phyloP scores from a whole-genome alignment of 2,113 vertebrate genomes.

The Alligator mississippiensis region DNA sequence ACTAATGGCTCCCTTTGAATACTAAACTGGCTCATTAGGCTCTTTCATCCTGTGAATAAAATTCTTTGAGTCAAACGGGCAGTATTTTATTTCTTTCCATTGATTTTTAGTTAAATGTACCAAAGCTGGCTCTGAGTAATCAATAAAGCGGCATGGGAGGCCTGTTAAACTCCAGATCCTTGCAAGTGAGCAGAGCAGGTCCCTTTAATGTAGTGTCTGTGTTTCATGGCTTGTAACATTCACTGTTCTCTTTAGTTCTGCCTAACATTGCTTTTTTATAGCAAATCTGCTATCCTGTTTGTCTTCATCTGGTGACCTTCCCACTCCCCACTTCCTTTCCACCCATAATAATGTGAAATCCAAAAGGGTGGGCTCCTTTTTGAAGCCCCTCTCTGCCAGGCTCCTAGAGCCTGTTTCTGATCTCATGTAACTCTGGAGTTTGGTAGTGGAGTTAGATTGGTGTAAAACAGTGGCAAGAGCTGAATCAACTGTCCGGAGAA shows the following conservation, averaged over 20 bases:
- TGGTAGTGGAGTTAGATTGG: background rate
- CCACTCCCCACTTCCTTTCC: background rate
- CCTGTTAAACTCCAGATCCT: slow-evolving; percentile 1
- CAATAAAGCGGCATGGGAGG: slow-evolving; percentile 16
- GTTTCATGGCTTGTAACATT: background rate
- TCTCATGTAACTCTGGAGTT: background rate
- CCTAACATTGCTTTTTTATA: background rate
- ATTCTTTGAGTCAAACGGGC: slow-evolving; percentile 59
- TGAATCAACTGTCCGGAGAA: background rate
- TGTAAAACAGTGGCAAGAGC: background rate
- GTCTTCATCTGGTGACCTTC: background rate
- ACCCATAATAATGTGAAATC: background rate
- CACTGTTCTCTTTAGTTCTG: background rate
- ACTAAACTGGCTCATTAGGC: slow-evolving; percentile 64
- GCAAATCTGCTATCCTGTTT: background rate
- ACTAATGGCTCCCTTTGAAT: slow-evolving; percentile 59
- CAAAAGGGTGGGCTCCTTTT: background rate
- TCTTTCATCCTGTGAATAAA: slow-evolving; percentile 57
- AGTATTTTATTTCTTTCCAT: slow-evolving; percentile 52
- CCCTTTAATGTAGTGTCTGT: background rate
- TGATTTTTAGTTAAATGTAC: slow-evolving; percentile 57
- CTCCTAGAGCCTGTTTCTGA: background rate
- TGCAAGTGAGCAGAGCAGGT: background rate
- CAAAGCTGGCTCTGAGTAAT: slow-evolving; percentile 42
- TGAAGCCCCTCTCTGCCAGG: background rate